Evolutionary conservation across 2,797 vertebrate genomes (phyloP).

Genomic region (Clarias laeviceps): DNA sequence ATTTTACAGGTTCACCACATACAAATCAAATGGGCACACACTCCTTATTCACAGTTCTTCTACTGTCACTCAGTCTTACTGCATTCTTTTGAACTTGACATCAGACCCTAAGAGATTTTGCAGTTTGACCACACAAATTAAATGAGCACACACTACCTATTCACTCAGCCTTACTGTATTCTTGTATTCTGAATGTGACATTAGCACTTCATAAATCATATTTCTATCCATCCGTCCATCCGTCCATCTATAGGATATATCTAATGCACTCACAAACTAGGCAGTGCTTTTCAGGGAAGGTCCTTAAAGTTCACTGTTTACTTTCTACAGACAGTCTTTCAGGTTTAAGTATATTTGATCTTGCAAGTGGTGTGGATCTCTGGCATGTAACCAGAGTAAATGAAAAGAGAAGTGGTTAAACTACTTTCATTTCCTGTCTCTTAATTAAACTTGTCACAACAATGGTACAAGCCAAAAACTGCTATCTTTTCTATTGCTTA

Average conservation of each 20-base stretch:
- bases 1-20: too few species aligned
- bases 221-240: too few species aligned
- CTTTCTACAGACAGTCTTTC: neutral
- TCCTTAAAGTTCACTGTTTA: constrained; percentile 12
- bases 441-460: neutral
- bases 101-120: neutral
- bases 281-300: neutral
- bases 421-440: constrained; percentile 23
- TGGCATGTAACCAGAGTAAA: neutral
- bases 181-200: neutral
- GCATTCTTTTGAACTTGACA: too few species aligned
- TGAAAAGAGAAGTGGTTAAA: constrained; percentile 27
- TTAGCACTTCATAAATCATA: neutral
- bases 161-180: neutral
- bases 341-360: constrained; percentile 12
- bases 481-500: neutral
- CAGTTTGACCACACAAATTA: neutral
- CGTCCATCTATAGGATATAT: too few species aligned
- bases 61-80: too few species aligned
- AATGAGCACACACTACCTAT: neutral
- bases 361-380: neutral
- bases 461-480: neutral
- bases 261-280: too few species aligned
- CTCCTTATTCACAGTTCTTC: too few species aligned
- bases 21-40: too few species aligned